phyloP scores from a whole-genome alignment of 2,888 invertebrate genomes.

The Eudemis profundana region DNA sequence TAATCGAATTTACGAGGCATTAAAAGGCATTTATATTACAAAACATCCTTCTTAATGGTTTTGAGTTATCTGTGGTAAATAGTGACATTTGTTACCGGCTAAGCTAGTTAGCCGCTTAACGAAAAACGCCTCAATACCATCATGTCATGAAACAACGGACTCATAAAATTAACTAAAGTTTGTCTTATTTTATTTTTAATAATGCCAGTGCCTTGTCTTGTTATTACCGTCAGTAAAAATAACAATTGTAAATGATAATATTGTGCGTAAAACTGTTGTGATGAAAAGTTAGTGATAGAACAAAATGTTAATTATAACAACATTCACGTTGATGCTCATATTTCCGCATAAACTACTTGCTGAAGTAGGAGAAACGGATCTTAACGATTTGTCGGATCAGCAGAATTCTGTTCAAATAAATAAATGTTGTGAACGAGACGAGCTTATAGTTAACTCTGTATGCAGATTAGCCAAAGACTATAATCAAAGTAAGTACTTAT shows the following conservation, averaged over 20 bases:
- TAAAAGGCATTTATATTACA: not conserved
- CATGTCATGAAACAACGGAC: constrained; percentile 11
- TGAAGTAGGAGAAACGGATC: constrained; percentile 69
- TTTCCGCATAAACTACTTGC: constrained; percentile 52
- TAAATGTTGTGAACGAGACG: constrained; percentile 91
- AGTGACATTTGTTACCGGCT: constrained; percentile 18
- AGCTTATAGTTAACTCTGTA: constrained; percentile 88
- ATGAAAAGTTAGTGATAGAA: constrained; percentile 36
- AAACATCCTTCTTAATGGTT: not conserved
- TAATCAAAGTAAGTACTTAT: constrained; percentile 81
- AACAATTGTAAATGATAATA: constrained; percentile 17
- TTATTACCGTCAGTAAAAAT: constrained; percentile 2
- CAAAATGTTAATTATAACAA: constrained; percentile 68
- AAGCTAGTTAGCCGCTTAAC: constrained; percentile 2
- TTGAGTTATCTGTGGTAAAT: constrained; percentile 29
- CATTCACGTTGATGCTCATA: constrained; percentile 71
- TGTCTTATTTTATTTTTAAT: constrained; percentile 27
- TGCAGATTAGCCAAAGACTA: constrained; percentile 87
- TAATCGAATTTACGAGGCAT: too few relatives aligned
- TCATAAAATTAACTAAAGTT: constrained; percentile 15
- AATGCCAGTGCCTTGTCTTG: constrained; percentile 36
- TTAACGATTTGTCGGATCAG: constrained; percentile 79
- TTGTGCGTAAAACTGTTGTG: constrained; percentile 30
- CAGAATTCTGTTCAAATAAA: constrained; percentile 86
- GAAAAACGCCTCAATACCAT: constrained; percentile 26